Evolutionary conservation across 2,113 vertebrate genomes (phyloP).

Genomic region (Pelmatolapia mariae): DNA sequence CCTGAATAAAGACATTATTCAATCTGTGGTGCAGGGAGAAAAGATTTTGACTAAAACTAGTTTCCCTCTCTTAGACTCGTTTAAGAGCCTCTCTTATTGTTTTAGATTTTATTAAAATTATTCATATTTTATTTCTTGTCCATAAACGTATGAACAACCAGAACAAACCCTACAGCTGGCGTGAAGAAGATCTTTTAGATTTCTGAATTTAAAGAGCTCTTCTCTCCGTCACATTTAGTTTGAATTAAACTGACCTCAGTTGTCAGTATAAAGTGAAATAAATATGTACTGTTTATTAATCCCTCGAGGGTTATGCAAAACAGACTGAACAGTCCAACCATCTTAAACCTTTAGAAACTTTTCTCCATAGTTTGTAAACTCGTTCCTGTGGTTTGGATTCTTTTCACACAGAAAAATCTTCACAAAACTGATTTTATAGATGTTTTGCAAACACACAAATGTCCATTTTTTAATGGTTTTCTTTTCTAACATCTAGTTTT

Average conservation of each 20-base stretch:
- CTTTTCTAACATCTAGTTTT: neutral
- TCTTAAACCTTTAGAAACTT: neutral
- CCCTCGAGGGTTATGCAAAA: neutral
- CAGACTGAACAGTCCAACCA: neutral
- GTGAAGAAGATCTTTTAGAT: neutral
- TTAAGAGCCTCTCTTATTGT: neutral
- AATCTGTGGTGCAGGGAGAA: neutral
- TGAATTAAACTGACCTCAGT: neutral
- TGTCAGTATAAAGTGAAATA: neutral
- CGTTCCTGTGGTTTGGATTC: too few species aligned
- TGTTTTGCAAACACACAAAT: neutral
- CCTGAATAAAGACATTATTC: neutral
- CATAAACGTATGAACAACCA: neutral
- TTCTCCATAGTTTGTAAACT: neutral
- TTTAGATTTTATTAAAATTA: neutral
- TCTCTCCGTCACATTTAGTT: neutral
- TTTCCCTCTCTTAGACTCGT: neutral
- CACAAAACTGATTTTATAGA: neutral
- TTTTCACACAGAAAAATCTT: neutral
- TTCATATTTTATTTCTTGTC: neutral
- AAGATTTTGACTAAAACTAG: neutral
- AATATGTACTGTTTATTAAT: neutral
- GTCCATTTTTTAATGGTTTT: neutral
- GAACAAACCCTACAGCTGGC: neutral
- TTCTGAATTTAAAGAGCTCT: neutral